Percentiles rank a stretch among this genome's conserved stretches.
These are phyloP conservation scores for Pelodiscus sinensis DNA, from an alignment of 2,113 vertebrate species.

Conservation along the genomic window DNA sequence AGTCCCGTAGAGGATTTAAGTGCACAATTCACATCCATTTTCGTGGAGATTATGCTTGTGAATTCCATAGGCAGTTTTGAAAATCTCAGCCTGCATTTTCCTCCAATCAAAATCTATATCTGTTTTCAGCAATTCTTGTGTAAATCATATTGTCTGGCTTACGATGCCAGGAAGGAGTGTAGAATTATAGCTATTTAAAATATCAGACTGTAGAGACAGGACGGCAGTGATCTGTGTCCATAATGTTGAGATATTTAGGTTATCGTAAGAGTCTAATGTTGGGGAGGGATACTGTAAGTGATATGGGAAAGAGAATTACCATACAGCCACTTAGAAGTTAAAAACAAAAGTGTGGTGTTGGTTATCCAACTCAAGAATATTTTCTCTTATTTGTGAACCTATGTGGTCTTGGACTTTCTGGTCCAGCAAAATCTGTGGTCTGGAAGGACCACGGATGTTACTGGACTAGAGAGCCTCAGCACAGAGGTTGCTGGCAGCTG, in stretches of 20 bases:
- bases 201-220: neutral
- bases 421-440: too few species aligned
- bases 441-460: too few species aligned
- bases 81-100: neutral
- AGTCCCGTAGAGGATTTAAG: neutral
- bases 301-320: slow-evolving; percentile 18
- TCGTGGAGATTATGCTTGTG: neutral
- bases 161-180: neutral
- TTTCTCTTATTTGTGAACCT: neutral
- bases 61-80: slow-evolving; percentile 6
- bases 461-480: too few species aligned
- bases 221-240: neutral
- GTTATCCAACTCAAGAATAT: accelerated
- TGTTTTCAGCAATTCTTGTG: neutral
- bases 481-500: too few species aligned
- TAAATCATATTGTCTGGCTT: neutral
- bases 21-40: neutral
- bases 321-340: neutral
- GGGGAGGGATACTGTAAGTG: neutral
- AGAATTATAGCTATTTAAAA: neutral
- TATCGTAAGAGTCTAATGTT: neutral
- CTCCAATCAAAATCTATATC: neutral
- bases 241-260: neutral
- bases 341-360: neutral
- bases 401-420: too few species aligned